Evolutionary conservation across 2,888 invertebrate genomes (phyloP), one percentile per base, ranked within the genome.

Genomic region (Bembecia ichneumoniformis): DNA sequence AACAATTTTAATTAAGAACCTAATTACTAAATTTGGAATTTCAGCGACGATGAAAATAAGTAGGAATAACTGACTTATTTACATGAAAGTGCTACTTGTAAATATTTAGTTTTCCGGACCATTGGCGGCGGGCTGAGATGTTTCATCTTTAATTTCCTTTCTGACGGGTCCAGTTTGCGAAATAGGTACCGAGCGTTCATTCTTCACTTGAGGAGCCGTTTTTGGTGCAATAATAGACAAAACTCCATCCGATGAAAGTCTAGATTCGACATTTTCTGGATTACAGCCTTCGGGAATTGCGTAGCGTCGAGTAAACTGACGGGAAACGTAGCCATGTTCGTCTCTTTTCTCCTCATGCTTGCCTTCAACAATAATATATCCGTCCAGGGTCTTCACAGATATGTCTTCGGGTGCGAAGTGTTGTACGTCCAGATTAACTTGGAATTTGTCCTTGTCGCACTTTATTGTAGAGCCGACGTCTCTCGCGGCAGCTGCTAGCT

Each of bases 281-380:
- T 93, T 91, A 51, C 91, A 91, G 14, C 90, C 92, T 57, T 91
- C 89, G 2, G 95, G 94, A 45, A 95, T 69, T 4, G 89, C 73
- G 66, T 94, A 95, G 48, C 91, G 89, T 16, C 94, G 88, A 5
- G 90, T 87, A 61, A 95, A 92, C 57, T 94, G 92, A 14, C 93
- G 87, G 0, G 92, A 90, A 48, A 94, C 89, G 57, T 83, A 91
- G 0, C 94, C 94, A 60, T 93, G 91, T 17, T 91, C 90, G 58
- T 93, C 93, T 52, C 90, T 87, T 60, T 91, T 91, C 63, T 94
- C 94, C 58, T 93, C 92, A 59, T 94, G 94, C 64, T 91, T 93
- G 0, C 91, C 94, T 68, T 94, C 93, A 7, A 93, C 82, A 3
- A 93, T 83, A 10, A 94, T 87, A 47, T 77, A 87, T 47, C 90